Conservation (phyloP, 2,888 invertebrate genomes). For the Ariolimax columbianus region DNA sequence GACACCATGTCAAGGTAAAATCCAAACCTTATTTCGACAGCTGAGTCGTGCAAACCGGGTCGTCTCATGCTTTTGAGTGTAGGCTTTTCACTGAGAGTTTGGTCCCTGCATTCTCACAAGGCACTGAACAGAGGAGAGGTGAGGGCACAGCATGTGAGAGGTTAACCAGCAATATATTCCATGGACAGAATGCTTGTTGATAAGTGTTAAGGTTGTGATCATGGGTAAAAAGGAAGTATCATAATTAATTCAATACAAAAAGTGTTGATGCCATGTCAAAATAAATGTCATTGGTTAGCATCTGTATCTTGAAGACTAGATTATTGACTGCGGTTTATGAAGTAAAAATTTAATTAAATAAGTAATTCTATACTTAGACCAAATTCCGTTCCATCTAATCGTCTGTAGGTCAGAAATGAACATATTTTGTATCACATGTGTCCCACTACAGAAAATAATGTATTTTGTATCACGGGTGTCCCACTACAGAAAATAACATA, state of each 20-base stretch:
- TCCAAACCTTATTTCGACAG: conserved; percentile 45
- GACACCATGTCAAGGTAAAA: conserved; percentile 10
- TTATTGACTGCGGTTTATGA: too few species aligned
- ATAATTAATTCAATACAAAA: neutral
- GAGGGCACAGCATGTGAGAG: conserved; percentile 32
- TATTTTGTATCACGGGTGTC: too few species aligned
- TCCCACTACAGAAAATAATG: too few species aligned
- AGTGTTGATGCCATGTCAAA: neutral
- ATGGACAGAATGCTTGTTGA: neutral
- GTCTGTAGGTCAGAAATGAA: too few species aligned
- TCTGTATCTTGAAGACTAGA: too few species aligned
- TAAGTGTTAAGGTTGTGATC: neutral
- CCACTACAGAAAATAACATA: too few species aligned
- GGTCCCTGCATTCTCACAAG: conserved; percentile 43
- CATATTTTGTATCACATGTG: too few species aligned
- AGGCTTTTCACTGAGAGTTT: conserved; percentile 51
- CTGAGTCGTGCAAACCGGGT: conserved; percentile 43
- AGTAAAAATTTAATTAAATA: too few species aligned
- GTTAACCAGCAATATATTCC: conserved; percentile 9
- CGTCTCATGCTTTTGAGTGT: conserved; percentile 49
- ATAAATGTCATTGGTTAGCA: too few species aligned
- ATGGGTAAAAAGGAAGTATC: neutral
- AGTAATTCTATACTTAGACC: too few species aligned
- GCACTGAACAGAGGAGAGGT: conserved; percentile 33
- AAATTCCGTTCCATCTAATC: too few species aligned